Evolutionary conservation across 2,113 vertebrate genomes (phyloP), one percentile per base, ranked within the genome.

Genomic region (Mobula hypostoma): DNA sequence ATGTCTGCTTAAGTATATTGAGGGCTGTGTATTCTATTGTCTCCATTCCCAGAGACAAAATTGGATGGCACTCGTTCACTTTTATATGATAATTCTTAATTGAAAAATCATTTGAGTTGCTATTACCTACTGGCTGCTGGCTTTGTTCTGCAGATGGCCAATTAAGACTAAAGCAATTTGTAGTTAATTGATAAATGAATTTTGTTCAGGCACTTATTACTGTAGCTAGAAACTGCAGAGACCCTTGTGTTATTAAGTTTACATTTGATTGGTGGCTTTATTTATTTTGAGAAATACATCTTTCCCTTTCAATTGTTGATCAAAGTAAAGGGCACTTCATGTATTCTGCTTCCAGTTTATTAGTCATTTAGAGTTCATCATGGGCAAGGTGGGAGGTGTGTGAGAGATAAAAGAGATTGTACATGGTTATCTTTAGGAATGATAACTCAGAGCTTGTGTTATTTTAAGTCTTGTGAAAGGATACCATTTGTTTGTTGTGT

Each of bases 1-100:
- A 66, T 61, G 61, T 15, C 63, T 90, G 85, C 61, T 90, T 90
- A 63, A 68, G 63, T 29, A 90, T 32, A 68, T 90, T 66, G 29
- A 8, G 61, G 32, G 61, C 29, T 8, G 15, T 17, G 15, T 68
- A 19, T 7, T 90, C 61, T 90, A 68, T 68, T 66, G 61, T 63
- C 63, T 90, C 29, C 85, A 66, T 32, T 32, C 61, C 12, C 61
- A 90, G 85, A 63, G 61, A 66, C 61, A 32, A 90, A 90, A 68
- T n/a, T n/a, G 85, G 85, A 90, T 90, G 29, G 19, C 15, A 68
- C 14, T 63, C 61, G 8, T 90, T 90, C 12, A 3, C n/a, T 66
- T 27, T 68, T 90, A 66, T 90, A 90, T 32, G 7, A 90, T 90
- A 90, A 90, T 66, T 90, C 14, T 90, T 90, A 90, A 66, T 90